Base-by-base conservation (phyloP, 2,797 vertebrate species). In the Leptoclinus maculatus region DNA sequence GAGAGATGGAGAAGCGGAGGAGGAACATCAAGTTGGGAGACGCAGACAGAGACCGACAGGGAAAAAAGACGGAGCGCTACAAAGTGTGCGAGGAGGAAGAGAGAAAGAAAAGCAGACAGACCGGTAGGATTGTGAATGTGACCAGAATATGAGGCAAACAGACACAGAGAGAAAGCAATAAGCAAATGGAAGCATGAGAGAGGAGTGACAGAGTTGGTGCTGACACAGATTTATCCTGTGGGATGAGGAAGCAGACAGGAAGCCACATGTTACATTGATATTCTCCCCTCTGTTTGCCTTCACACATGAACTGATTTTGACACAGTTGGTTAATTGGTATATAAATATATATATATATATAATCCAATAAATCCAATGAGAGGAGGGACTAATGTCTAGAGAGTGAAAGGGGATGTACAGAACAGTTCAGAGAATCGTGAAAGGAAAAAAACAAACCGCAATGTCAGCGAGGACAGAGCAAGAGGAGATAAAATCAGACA, bases 261-360 rank as follows among this genome's bases (percentile, higher is more conserved):
- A 84, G 80, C 76, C 78, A 80, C 80, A 88, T 74, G 81, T 73
- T 67, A 47, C 80, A 60, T 66, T 23, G 75, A 78, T 74, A 17
- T 25, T 60, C 78, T 73, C 56, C 5, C 54, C 45, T 74, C 89
- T 56, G 74, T 87, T 86, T 82, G 47, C 67, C 83, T 78, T 8
- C n/a, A 54, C 2, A 1, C 84, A 57, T 56, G 36, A 83, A 90
- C 49, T 71, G 56, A 47, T 65, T 83, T 75, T 71, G 72, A 85
- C 79, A 81, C 75, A 80, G 70, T 78, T 58, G 56, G 43, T 71
- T 90, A 88, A 92, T 88, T 86, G 67, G 78, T 78, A 25, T 49
- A 7, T 9, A 9, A 10, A 49, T n/a, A 49, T n/a, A 49, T n/a
- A 9, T 12, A 10, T n/a, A 4, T 27, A 60, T 19, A 43, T 14